Evolutionary conservation across 2,113 vertebrate genomes (phyloP).

Genomic region (Miniopterus natalensis): DNA sequence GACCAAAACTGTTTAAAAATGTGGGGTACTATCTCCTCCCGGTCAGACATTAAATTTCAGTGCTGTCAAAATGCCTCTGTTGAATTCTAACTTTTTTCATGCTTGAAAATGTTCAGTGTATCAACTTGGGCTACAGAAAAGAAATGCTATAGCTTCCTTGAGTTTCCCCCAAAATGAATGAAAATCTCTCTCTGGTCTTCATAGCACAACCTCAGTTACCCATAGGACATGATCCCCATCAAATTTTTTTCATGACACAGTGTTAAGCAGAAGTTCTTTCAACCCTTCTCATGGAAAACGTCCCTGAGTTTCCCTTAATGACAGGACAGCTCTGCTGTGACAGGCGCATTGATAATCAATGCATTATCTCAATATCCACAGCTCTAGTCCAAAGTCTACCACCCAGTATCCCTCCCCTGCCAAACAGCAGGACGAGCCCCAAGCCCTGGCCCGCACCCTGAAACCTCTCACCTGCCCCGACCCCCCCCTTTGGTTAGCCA

Average conservation of each 20-base stretch:
- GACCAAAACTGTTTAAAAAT: constrained; percentile 89
- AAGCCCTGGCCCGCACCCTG: not conserved
- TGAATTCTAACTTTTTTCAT: constrained; percentile 82
- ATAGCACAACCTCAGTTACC: not conserved
- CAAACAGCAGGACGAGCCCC: not conserved
- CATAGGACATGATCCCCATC: not conserved
- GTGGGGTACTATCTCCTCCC: constrained; percentile 86
- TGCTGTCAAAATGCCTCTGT: constrained; percentile 85
- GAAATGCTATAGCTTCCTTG: constrained; percentile 74
- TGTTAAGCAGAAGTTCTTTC: not conserved
- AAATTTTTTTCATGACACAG: not conserved
- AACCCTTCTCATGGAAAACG: not conserved
- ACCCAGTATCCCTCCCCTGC: not conserved
- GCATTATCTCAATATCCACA: not conserved
- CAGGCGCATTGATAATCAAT: not conserved
- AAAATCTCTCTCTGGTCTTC: not conserved
- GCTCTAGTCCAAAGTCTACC: not conserved
- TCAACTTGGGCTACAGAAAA: constrained; percentile 67
- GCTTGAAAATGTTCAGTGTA: constrained; percentile 81
- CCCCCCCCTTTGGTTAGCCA: not conserved
- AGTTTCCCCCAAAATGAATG: not conserved
- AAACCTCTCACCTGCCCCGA: not conserved
- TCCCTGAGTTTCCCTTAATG: not conserved
- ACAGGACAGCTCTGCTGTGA: not conserved
- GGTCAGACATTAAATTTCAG: constrained; percentile 84